Conservation (phyloP, 2,888 invertebrate species). For the Margaritifera margaritifera region DNA sequence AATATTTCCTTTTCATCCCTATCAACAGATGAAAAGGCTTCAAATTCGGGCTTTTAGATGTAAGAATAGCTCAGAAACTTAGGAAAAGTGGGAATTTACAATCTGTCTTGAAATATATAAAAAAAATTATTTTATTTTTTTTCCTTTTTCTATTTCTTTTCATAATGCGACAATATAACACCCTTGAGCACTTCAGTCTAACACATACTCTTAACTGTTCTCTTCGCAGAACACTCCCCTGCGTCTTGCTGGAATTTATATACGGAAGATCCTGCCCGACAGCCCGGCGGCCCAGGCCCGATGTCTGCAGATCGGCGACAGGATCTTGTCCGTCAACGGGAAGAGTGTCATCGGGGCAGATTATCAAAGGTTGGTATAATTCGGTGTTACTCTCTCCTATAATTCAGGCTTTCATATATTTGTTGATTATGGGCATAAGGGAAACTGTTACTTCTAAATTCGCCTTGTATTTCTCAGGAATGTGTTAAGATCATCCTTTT, state of each 20-base stretch:
- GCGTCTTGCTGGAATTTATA: slow-evolving; percentile 59
- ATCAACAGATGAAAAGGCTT: too few species aligned
- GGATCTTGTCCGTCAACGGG: slow-evolving; percentile 64
- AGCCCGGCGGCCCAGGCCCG: slow-evolving; percentile 59
- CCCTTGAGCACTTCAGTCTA: too few species aligned
- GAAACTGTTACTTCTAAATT: not conserved
- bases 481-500: too few species aligned
- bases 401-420: not conserved
- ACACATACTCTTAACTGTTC: not conserved
- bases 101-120: too few species aligned
- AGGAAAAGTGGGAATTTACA: too few species aligned
- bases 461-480: too few species aligned
- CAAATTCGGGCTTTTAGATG: too few species aligned
- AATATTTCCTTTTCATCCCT: too few species aligned
- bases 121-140: too few species aligned
- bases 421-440: not conserved
- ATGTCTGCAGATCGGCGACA: slow-evolving; percentile 59
- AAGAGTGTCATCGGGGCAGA: slow-evolving; percentile 60
- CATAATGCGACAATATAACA: not conserved
- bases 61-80: too few species aligned
- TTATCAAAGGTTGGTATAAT: slow-evolving; percentile 55
- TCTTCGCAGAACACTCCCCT: slow-evolving; percentile 59
- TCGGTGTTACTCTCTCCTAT: not conserved
- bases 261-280: slow-evolving; percentile 57
- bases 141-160: too few species aligned